These are phyloP conservation scores for Clamator glandarius DNA, from an alignment of 2,797 vertebrate species.

Conservation along the genomic window DNA sequence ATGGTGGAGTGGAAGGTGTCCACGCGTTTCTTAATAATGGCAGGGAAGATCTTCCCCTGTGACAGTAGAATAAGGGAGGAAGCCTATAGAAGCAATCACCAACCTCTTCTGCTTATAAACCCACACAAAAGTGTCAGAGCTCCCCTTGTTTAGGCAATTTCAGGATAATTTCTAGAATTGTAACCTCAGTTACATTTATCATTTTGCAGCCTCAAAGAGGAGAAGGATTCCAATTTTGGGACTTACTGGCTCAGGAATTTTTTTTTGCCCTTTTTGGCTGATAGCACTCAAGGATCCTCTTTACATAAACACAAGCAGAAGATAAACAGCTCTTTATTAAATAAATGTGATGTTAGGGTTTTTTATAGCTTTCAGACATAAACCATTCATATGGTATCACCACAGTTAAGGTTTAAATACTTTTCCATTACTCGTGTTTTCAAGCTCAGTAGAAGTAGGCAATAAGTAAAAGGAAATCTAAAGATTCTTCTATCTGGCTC, in stretches of 20 bases:
- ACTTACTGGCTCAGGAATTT: background rate
- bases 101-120: background rate
- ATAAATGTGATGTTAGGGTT: conserved; percentile 6
- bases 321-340: conserved; percentile 52
- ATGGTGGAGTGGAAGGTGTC: background rate
- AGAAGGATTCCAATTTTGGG: background rate
- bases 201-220: background rate
- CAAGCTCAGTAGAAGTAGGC: background rate
- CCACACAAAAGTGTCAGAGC: background rate
- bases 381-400: conserved; percentile 1
- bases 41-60: background rate
- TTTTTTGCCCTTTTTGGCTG: background rate
- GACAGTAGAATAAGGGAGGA: background rate
- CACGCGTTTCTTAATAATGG: background rate
- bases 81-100: background rate
- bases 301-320: conserved; percentile 26
- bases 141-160: background rate
- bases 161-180: background rate
- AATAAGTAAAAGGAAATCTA: background rate
- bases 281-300: background rate
- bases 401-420: conserved; percentile 14
- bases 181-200: background rate
- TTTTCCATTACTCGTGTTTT: background rate
- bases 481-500: background rate
- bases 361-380: conserved; percentile 8